These are phyloP conservation scores for Caenorhabditis sp. DNA, from an alignment of 2,888 invertebrate species.

Conservation along the genomic window DNA sequence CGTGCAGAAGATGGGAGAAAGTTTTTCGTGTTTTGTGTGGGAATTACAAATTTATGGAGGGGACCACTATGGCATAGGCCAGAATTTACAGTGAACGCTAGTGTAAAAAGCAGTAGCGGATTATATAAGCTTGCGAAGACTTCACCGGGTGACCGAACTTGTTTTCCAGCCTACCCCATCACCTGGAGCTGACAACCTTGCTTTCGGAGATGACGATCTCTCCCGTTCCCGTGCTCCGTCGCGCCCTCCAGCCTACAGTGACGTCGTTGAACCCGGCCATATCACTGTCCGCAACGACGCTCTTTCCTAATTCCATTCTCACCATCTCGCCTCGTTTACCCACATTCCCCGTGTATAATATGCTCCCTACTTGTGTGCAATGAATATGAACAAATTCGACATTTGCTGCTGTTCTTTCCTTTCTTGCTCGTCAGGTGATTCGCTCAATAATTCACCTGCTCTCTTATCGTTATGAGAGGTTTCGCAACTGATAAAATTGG, in stretches of 20 bases:
- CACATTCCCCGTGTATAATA: conserved; percentile 21
- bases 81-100: too few relatives aligned
- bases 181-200: conserved; percentile 18
- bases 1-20: too few relatives aligned
- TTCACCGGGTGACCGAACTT: not conserved
- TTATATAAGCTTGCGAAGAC: too few relatives aligned
- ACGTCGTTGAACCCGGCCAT: conserved; percentile 39
- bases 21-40: too few relatives aligned
- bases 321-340: not conserved
- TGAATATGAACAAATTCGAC: conserved; percentile 29
- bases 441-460: conserved; percentile 1
- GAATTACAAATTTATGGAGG: too few relatives aligned
- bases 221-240: conserved; percentile 26
- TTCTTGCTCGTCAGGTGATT: conserved; percentile 29
- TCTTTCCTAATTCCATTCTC: conserved; percentile 15
- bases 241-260: conserved; percentile 48
- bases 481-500: not conserved
- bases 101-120: too few relatives aligned
- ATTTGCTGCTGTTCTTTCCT: not conserved
- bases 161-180: not conserved
- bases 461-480: conserved; percentile 9
- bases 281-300: conserved; percentile 35
- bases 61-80: too few relatives aligned
- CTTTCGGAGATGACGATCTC: conserved; percentile 18
- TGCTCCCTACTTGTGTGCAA: conserved; percentile 2